phyloP scores from a whole-genome alignment of 2,888 invertebrate species.

The Lymantria monacha region DNA sequence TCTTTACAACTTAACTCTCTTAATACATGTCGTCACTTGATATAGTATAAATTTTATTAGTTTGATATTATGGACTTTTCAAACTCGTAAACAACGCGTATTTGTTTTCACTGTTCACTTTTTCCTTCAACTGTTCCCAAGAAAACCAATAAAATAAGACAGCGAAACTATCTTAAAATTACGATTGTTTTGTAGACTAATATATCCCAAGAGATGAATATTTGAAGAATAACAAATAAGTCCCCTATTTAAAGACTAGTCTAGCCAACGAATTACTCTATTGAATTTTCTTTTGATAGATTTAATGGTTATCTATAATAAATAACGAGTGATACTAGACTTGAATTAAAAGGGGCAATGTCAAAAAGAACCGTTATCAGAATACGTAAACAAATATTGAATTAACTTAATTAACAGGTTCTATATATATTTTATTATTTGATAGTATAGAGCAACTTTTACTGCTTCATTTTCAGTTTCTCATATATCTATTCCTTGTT shows the following conservation, averaged over 20 bases:
- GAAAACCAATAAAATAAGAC: conserved; percentile 25
- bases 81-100: conserved; percentile 41
- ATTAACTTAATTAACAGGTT: no score
- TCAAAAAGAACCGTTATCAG: no score
- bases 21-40: conserved; percentile 10
- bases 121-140: conserved; percentile 20
- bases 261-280: not conserved
- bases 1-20: no score
- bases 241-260: not conserved
- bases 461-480: no score
- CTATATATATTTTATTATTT: no score
- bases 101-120: conserved; percentile 31
- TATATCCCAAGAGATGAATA: conserved; percentile 6
- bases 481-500: no score
- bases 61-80: conserved; percentile 35
- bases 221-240: not conserved
- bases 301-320: no score
- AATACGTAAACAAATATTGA: no score
- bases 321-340: no score
- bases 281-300: no score
- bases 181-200: conserved; percentile 20
- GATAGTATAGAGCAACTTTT: no score
- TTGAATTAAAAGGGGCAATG: no score
- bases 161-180: conserved; percentile 15
- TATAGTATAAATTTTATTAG: conserved; percentile 30